Evolutionary conservation across 1,140 invertebrate genomes (phyloP).

Genomic region (Spodoptera frugiperda): DNA sequence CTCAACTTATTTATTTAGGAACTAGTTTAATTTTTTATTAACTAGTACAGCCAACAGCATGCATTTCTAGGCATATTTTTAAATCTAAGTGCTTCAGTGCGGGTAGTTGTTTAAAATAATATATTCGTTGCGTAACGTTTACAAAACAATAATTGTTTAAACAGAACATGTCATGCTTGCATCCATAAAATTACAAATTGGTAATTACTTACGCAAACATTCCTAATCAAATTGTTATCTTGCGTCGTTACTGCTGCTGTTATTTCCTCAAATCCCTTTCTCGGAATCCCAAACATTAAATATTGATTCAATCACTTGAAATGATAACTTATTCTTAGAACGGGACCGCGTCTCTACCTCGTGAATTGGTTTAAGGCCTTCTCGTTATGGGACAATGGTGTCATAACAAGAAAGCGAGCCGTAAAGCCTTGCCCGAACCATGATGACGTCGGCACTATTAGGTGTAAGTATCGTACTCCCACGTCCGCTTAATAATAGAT

Average conservation of each 20-base stretch:
- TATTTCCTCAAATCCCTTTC: slow-evolving; percentile 12
- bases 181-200: neutral
- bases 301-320: slow-evolving; percentile 2
- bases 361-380: slow-evolving; percentile 16
- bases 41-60: neutral
- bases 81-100: neutral
- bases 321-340: slow-evolving; percentile 18
- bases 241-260: neutral
- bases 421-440: slow-evolving; percentile 6
- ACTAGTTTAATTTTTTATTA: neutral
- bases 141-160: neutral
- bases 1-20: neutral
- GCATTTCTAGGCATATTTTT: neutral
- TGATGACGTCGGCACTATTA: slow-evolving; percentile 18
- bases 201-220: neutral
- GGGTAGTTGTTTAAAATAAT: neutral
- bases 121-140: slow-evolving; percentile 4
- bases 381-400: slow-evolving; percentile 18
- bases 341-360: neutral
- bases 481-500: neutral
- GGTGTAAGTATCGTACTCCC: slow-evolving; percentile 1
- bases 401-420: slow-evolving; percentile 22
- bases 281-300: neutral
- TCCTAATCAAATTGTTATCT: neutral
- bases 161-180: neutral